Conservation (phyloP, 2,888 invertebrate species). For the Melanchra persicariae region DNA sequence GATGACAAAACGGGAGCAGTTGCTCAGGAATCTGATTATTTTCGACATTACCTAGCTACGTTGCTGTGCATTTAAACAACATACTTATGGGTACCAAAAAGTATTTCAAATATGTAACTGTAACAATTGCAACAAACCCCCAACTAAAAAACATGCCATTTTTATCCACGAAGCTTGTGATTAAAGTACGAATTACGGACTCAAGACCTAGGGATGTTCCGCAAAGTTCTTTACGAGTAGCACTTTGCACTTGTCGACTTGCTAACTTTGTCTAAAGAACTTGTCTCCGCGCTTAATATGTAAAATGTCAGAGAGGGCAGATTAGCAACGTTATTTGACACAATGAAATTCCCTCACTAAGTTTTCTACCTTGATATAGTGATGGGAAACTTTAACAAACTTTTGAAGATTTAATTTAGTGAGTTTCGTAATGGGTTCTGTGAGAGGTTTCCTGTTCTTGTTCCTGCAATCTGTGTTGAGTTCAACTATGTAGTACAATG, state of each 20-base stretch:
- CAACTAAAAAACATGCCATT: slow-evolving; percentile 26
- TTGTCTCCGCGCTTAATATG: slow-evolving; percentile 77
- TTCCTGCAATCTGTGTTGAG: slow-evolving; percentile 28
- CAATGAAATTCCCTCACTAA: slow-evolving; percentile 73
- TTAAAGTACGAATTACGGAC: slow-evolving; percentile 54
- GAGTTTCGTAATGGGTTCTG: slow-evolving; percentile 44
- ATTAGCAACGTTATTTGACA: slow-evolving; percentile 79
- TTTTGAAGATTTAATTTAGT: slow-evolving; percentile 61
- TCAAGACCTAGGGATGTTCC: slow-evolving; percentile 57
- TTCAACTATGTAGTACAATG: slow-evolving; percentile 28
- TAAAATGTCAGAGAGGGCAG: slow-evolving; percentile 78
- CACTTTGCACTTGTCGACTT: slow-evolving; percentile 67
- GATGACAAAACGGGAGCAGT: no score
- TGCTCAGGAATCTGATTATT: neutral
- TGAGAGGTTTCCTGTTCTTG: slow-evolving; percentile 30
- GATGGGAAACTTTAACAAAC: slow-evolving; percentile 56
- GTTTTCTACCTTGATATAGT: slow-evolving; percentile 64
- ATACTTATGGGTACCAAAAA: no score
- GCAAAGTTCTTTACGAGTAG: slow-evolving; percentile 63
- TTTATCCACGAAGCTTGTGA: slow-evolving; percentile 40
- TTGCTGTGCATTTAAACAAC: no score
- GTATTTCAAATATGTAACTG: no score
- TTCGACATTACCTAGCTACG: neutral
- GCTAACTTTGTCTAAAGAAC: slow-evolving; percentile 67
- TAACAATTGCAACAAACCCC: slow-evolving; percentile 16